A percentile compares a stretch with the other conserved stretches of the same genome.
Evolutionary conservation across 2,797 vertebrate genomes (phyloP).

Genomic region (Perodicticus potto): DNA sequence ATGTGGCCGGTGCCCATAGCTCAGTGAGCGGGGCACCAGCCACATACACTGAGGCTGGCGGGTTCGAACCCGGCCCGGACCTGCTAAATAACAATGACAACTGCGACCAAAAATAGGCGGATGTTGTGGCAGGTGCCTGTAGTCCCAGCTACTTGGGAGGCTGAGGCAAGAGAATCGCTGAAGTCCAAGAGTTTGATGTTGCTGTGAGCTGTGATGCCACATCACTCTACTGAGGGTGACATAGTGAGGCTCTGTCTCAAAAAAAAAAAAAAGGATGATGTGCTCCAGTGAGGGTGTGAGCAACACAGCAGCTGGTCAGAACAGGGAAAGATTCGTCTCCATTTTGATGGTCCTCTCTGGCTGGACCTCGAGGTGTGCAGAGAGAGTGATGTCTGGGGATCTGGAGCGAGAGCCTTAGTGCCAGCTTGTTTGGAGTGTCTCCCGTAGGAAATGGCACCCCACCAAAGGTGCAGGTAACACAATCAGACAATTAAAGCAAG

Average conservation of each 20-base stretch:
- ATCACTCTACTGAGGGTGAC: no score
- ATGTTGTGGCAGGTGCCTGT: no score
- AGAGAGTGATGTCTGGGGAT: background rate
- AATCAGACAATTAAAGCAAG: constrained; percentile 17
- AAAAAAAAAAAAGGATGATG: background rate
- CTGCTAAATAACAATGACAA: no score
- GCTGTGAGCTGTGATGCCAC: no score
- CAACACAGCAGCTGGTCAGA: background rate
- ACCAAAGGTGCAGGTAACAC: background rate
- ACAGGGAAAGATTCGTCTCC: background rate
- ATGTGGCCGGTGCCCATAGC: background rate
- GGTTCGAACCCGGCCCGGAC: no score
- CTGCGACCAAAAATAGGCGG: no score
- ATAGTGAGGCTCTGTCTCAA: no score
- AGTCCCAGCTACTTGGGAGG: no score
- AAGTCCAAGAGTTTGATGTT: no score
- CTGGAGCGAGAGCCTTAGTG: background rate
- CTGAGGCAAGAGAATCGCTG: no score
- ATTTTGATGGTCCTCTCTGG: background rate
- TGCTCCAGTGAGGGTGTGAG: background rate
- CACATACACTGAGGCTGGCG: no score
- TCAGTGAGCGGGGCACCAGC: no score
- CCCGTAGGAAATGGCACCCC: background rate
- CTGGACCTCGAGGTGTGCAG: background rate
- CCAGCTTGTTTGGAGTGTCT: background rate